Conservation (phyloP, 2,797 vertebrate genomes). For the Trachurus trachurus region DNA sequence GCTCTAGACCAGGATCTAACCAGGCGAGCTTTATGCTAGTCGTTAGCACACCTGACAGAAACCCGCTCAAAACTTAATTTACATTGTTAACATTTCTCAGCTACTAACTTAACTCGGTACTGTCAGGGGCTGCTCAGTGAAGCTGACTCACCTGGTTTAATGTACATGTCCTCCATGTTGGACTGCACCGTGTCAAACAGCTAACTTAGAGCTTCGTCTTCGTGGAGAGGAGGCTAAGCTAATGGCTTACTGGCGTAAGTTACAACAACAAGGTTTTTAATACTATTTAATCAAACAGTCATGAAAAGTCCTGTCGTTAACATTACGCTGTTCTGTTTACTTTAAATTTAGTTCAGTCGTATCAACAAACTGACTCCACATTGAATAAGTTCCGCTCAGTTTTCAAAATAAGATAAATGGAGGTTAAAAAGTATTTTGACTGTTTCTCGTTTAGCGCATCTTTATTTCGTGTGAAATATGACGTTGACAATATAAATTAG, state of each 20-base stretch:
- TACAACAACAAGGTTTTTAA: neutral
- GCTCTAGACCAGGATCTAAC: too few relatives aligned
- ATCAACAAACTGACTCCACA: fast-evolving
- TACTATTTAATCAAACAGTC: neutral
- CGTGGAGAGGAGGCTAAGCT: constrained; percentile 1
- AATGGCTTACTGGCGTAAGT: neutral
- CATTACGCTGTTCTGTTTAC: neutral
- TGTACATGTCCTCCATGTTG: constrained; percentile 80
- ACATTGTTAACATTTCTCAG: fast-evolving
- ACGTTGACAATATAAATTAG: neutral
- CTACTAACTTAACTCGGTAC: fast-evolving
- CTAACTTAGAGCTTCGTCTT: neutral
- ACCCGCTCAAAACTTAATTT: neutral
- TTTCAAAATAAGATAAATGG: constrained; percentile 40
- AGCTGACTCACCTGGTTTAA: constrained; percentile 81
- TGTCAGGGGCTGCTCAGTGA: fast-evolving
- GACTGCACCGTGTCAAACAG: neutral
- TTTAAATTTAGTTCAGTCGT: neutral
- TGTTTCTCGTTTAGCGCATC: neutral
- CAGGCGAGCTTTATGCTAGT: too few relatives aligned
- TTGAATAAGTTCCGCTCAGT: neutral
- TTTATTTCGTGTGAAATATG: neutral
- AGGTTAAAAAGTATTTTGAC: neutral
- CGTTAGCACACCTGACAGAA: neutral
- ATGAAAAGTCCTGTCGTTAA: neutral